phyloP scores from a whole-genome alignment of 1,140 invertebrate genomes.

The Ooceraea biroi region DNA sequence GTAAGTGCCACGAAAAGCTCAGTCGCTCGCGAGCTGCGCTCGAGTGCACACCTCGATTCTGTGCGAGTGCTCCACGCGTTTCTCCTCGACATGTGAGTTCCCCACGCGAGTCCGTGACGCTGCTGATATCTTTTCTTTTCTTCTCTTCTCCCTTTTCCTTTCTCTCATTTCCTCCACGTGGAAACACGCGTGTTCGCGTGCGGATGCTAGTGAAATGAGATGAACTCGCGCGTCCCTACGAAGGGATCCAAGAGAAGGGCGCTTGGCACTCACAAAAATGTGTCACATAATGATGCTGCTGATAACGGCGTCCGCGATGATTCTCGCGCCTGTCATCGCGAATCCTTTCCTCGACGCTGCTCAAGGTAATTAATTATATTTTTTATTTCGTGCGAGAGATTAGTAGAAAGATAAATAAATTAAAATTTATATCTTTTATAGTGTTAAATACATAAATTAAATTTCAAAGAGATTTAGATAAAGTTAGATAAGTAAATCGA shows the following conservation, averaged over 20 bases:
- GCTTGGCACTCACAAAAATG: not conserved
- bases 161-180: not conserved
- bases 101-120: not conserved
- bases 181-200: not conserved
- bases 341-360: slow-evolving; percentile 62
- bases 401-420: not conserved
- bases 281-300: slow-evolving; percentile 43
- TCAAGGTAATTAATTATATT: slow-evolving; percentile 65
- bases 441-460: not conserved
- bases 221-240: slow-evolving; percentile 31
- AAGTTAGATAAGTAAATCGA: not conserved
- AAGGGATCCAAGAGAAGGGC: not conserved
- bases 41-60: slow-evolving; percentile 59
- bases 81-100: slow-evolving; percentile 64
- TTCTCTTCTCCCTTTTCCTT: not conserved
- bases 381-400: not conserved
- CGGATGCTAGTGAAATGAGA: slow-evolving; percentile 31
- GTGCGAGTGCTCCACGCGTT: slow-evolving; percentile 34
- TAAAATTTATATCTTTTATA: not conserved
- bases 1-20: slow-evolving; percentile 72
- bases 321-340: slow-evolving; percentile 40
- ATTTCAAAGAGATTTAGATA: not conserved
- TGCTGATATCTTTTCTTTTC: slow-evolving; percentile 3
- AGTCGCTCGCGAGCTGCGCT: slow-evolving; percentile 73
- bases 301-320: slow-evolving; percentile 31